Conservation (phyloP, 2,888 invertebrate genomes). For the Idaea straminata region DNA sequence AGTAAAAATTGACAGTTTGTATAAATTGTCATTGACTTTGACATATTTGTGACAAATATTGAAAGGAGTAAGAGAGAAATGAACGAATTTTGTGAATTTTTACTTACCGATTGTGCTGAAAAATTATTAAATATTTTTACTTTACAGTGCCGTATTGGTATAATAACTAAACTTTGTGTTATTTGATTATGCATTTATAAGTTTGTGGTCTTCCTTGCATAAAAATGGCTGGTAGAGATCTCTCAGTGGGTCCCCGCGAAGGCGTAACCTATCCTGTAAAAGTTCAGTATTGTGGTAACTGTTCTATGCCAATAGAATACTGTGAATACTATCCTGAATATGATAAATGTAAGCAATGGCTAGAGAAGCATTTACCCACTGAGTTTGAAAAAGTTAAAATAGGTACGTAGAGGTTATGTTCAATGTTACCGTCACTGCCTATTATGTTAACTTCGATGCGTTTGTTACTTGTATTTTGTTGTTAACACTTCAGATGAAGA, state of each 20-base stretch:
- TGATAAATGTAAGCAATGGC: conserved; percentile 98
- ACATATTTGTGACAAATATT: background rate
- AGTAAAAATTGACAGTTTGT: background rate
- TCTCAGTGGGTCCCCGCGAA: conserved; percentile 83
- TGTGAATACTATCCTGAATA: conserved; percentile 99
- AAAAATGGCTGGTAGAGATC: conserved; percentile 79
- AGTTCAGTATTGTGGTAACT: conserved; percentile 95
- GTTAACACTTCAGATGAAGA: conserved; percentile 72
- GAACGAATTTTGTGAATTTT: background rate
- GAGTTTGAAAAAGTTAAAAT: conserved; percentile 94
- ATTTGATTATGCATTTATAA: conserved; percentile 36
- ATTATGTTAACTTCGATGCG: background rate
- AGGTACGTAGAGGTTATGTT: conserved; percentile 65
- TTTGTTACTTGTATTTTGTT: background rate
- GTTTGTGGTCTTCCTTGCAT: conserved; percentile 29
- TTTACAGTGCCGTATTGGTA: background rate
- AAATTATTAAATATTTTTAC: background rate
- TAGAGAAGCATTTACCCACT: conserved; percentile 95
- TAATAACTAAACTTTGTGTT: background rate
- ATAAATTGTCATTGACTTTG: background rate
- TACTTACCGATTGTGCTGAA: background rate
- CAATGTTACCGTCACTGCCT: conserved; percentile 3
- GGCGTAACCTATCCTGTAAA: conserved; percentile 90
- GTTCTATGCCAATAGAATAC: conserved; percentile 97
- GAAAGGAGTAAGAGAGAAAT: background rate